Percentiles rank a stretch among this genome's conserved stretches.
Evolutionary conservation across 92 coral and sea anemone genomes (phyloP).

Genomic region (Meandrina meandrites): DNA sequence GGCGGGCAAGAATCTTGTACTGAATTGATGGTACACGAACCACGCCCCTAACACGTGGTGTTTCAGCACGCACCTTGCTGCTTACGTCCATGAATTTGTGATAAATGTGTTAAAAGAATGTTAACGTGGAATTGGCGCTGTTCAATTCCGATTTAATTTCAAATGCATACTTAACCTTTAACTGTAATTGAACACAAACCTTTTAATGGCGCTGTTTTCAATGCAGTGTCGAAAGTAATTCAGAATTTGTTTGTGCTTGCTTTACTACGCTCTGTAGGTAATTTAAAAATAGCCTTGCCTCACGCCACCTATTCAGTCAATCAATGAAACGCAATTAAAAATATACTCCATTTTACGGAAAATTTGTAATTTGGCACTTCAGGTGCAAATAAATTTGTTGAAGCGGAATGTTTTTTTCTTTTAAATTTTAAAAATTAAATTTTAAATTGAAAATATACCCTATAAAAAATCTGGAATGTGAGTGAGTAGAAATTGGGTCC

Average conservation of each 20-base stretch:
- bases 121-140: background rate
- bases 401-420: too few species aligned
- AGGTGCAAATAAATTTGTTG: background rate
- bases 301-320: too few species aligned
- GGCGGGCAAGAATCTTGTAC: constrained; percentile 2
- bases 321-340: too few species aligned
- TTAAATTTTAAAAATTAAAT: too few species aligned
- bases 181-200: background rate
- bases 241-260: too few species aligned
- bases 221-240: too few species aligned
- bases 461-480: background rate
- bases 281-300: too few species aligned
- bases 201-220: too few species aligned
- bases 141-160: background rate
- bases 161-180: background rate
- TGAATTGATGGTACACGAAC: background rate
- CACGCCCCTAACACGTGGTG: background rate
- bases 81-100: background rate
- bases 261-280: too few species aligned
- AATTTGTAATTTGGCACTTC: background rate
- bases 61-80: background rate
- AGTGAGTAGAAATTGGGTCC: background rate
- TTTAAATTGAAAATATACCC: too few species aligned
- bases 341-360: background rate
- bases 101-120: background rate